A percentile compares a stretch with the other conserved stretches of the same genome.
These are phyloP conservation scores for Panurus biarmicus DNA, from an alignment of 2,113 vertebrate genomes.

Conservation along the genomic window DNA sequence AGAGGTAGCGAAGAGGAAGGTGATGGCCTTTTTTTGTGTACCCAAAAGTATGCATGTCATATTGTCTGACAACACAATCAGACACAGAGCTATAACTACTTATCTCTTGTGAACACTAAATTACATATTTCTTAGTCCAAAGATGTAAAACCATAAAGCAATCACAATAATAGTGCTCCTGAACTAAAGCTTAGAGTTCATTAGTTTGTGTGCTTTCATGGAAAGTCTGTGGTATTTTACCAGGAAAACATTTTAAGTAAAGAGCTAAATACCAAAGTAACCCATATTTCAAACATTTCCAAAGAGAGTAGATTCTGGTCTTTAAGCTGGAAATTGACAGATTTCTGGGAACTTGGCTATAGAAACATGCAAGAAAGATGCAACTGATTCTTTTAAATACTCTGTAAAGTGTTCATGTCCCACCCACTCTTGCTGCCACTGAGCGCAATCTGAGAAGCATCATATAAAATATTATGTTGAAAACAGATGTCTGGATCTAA, in stretches of 20 bases:
- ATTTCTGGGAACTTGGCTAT: background rate
- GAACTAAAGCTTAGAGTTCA: background rate
- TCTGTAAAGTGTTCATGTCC: background rate
- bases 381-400: background rate
- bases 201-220: background rate
- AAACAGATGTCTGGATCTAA: constrained; percentile 17
- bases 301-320: background rate
- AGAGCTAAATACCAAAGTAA: background rate
- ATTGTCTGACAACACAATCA: background rate
- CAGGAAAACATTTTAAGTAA: background rate
- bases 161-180: background rate
- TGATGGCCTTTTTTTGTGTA: background rate
- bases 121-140: background rate
- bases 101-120: background rate
- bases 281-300: background rate
- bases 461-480: background rate
- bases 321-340: background rate
- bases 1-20: background rate
- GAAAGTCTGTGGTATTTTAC: background rate
- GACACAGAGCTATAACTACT: background rate
- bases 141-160: background rate
- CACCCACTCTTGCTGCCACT: background rate
- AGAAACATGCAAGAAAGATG: background rate
- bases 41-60: background rate
- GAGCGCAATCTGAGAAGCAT: background rate